Evolutionary conservation across 2,113 vertebrate genomes (phyloP).

Genomic region (Thalassoma bifasciatum): DNA sequence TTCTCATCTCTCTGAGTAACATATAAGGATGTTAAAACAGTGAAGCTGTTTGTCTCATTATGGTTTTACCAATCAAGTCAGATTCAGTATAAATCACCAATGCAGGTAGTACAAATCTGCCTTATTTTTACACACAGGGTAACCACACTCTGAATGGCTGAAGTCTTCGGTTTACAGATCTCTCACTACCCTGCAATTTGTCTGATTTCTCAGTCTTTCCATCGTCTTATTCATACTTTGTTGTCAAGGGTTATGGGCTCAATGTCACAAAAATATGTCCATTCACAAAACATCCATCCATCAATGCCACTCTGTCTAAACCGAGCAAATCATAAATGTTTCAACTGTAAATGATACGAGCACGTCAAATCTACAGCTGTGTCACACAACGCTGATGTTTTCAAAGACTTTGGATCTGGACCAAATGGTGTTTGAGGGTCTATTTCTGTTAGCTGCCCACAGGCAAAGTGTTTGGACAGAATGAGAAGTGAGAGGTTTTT

Average conservation of each 20-base stretch:
- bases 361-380: constrained; percentile 27
- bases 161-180: constrained; percentile 35
- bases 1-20: too few species aligned
- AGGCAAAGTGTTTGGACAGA: constrained; percentile 44
- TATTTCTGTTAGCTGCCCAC: constrained; percentile 42
- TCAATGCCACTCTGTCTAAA: constrained; percentile 10
- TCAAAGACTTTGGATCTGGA: constrained; percentile 19
- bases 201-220: constrained; percentile 54
- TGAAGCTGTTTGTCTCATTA: constrained; percentile 7
- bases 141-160: constrained; percentile 13
- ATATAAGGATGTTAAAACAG: not conserved
- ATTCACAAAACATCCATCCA: constrained; percentile 3
- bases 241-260: constrained; percentile 19
- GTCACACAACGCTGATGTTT: constrained; percentile 41
- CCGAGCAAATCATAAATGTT: not conserved
- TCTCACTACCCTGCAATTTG: constrained; percentile 57
- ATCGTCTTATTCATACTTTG: constrained; percentile 46
- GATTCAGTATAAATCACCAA: constrained; percentile 18
- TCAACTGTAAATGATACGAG: constrained; percentile 18
- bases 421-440: constrained; percentile 17
- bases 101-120: constrained; percentile 45
- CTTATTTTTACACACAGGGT: constrained; percentile 23
- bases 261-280: constrained; percentile 2
- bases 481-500: constrained; percentile 47
- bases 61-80: constrained; percentile 2